phyloP scores from a whole-genome alignment of 2,888 invertebrate genomes.

The Thymelicus lineola region DNA sequence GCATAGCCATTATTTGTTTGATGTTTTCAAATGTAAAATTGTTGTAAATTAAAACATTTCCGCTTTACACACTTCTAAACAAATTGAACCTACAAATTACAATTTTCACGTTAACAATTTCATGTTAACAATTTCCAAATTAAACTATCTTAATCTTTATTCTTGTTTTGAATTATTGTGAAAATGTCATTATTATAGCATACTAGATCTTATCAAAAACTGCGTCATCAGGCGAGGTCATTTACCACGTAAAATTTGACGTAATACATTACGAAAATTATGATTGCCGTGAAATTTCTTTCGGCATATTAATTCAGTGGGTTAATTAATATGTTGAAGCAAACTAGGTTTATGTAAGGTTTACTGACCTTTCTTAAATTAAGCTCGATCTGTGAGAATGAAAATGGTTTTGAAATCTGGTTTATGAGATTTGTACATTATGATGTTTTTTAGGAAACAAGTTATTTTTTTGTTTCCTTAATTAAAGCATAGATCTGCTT shows the following conservation, averaged over 20 bases:
- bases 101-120: background rate
- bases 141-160: conserved; percentile 17
- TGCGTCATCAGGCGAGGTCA: conserved; percentile 3
- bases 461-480: too few relatives aligned
- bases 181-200: conserved; percentile 16
- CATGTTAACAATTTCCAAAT: conserved; percentile 7
- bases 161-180: conserved; percentile 16
- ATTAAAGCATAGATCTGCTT: too few relatives aligned
- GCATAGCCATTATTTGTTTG: too few relatives aligned
- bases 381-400: too few relatives aligned
- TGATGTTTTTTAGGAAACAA: too few relatives aligned
- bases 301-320: conserved; percentile 1
- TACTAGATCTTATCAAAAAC: background rate
- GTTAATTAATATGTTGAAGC: conserved; percentile 2
- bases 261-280: conserved; percentile 4
- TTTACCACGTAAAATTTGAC: background rate
- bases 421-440: too few relatives aligned
- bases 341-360: background rate
- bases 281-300: conserved; percentile 2
- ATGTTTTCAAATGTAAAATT: background rate
- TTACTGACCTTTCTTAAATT: background rate
- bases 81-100: background rate
- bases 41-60: background rate
- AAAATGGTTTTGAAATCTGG: too few relatives aligned
- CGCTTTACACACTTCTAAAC: background rate